These are phyloP conservation scores for Xanthia togata DNA, from an alignment of 2,888 invertebrate species.

Conservation along the genomic window DNA sequence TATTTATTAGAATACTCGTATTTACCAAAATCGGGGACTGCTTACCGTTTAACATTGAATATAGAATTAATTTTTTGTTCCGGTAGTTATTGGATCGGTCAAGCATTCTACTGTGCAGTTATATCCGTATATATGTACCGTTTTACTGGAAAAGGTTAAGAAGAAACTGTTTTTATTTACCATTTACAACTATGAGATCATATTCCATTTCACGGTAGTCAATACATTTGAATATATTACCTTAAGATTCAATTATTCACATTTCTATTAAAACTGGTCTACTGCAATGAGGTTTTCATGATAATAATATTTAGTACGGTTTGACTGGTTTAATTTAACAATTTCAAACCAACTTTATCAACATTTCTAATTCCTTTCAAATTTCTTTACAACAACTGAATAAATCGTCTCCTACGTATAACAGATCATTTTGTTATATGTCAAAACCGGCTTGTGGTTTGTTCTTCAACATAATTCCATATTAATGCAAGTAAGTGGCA, in stretches of 20 bases:
- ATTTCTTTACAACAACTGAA: conserved; percentile 2
- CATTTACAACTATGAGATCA: background rate
- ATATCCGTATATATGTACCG: conserved; percentile 30
- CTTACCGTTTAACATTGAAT: conserved; percentile 17
- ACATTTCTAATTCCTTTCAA: background rate
- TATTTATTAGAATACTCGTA: conserved; percentile 6
- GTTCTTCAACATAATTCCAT: conserved; percentile 78
- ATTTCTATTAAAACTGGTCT: conserved; percentile 1
- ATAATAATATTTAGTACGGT: background rate
- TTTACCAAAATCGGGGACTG: conserved; percentile 11
- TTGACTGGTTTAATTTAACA: background rate
- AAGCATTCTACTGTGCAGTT: conserved; percentile 61
- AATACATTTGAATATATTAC: background rate
- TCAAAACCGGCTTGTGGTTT: conserved; percentile 68
- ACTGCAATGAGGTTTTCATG: background rate
- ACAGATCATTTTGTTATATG: conserved; percentile 27
- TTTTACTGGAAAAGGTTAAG: conserved; percentile 17
- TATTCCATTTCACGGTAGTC: conserved; percentile 16
- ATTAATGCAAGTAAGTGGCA: conserved; percentile 82
- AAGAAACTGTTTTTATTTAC: conserved; percentile 9
- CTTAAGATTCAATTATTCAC: conserved; percentile 7
- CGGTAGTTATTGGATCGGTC: conserved; percentile 44
- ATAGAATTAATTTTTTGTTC: conserved; percentile 42
- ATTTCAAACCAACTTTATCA: background rate
- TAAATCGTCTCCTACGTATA: conserved; percentile 5